Evolutionary conservation across 2,113 vertebrate species (phyloP).

Genomic region (Mesocricetus auratus): DNA sequence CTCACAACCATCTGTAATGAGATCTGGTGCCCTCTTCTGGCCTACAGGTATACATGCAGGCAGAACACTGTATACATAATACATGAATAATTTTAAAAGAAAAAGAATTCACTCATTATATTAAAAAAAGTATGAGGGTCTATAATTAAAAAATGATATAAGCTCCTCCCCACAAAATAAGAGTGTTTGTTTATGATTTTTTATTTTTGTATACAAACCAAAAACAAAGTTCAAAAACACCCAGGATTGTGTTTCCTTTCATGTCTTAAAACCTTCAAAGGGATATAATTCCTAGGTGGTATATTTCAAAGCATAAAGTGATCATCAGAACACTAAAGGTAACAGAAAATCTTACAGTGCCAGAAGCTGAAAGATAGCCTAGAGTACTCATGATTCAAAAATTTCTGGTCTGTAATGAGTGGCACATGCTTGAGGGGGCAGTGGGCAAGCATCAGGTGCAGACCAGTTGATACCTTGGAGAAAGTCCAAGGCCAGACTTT

Average conservation of each 20-base stretch:
- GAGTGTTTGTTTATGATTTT: not conserved
- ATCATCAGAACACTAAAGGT: not conserved
- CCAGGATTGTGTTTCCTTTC: not conserved
- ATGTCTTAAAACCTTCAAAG: conserved; percentile 17
- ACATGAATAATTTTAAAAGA: too few relatives aligned
- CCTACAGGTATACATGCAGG: too few relatives aligned
- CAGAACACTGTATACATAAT: too few relatives aligned
- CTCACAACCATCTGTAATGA: too few relatives aligned
- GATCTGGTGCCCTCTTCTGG: too few relatives aligned
- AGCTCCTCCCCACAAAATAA: not conserved
- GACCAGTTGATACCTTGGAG: too few relatives aligned
- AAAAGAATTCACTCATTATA: too few relatives aligned
- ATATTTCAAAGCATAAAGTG: conserved; percentile 40
- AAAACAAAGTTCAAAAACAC: not conserved
- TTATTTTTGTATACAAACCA: not conserved
- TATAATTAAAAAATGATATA: conserved; percentile 11
- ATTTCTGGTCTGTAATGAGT: not conserved
- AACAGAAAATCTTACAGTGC: not conserved
- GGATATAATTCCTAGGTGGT: conserved; percentile 47
- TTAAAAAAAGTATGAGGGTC: not conserved
- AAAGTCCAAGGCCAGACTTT: not conserved
- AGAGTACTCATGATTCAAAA: not conserved
- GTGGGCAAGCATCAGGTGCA: not conserved
- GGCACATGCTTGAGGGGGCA: too few relatives aligned
- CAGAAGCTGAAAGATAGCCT: not conserved